These are phyloP conservation scores for Cataglyphis hispanica DNA, from an alignment of 1,140 invertebrate genomes.

Conservation along the genomic window DNA sequence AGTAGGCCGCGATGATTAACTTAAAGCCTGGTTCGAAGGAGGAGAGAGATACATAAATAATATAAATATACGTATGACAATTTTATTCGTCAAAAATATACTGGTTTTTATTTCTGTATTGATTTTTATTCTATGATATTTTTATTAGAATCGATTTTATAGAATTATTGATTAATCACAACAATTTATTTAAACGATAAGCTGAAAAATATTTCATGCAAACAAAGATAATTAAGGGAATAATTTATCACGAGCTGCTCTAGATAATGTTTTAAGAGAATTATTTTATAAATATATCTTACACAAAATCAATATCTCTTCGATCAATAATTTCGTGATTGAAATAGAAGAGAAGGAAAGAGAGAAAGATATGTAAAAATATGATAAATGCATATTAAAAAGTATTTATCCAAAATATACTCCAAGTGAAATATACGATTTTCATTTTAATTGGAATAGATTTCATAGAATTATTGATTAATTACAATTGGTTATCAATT, in stretches of 20 bases:
- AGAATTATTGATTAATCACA: background rate
- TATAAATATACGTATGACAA: background rate
- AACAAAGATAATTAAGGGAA: slow-evolving; percentile 5
- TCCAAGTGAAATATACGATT: background rate
- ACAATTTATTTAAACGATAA: background rate
- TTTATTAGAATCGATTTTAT: background rate
- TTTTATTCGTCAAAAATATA: slow-evolving; percentile 16
- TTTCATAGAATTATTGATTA: background rate
- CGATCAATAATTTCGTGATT: too few relatives aligned
- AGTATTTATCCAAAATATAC: slow-evolving; percentile 10
- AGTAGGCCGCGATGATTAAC: slow-evolving; percentile 52
- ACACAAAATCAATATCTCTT: too few relatives aligned
- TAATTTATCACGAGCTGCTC: background rate
- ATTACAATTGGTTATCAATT: too few relatives aligned
- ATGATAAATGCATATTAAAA: background rate
- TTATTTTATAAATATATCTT: too few relatives aligned
- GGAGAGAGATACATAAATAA: background rate
- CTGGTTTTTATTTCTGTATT: background rate
- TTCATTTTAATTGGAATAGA: background rate
- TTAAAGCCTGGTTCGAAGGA: background rate
- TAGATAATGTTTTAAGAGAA: background rate
- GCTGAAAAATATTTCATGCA: background rate
- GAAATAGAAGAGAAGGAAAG: background rate
- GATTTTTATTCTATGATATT: too few relatives aligned
- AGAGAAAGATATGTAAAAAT: background rate